A percentile compares a stretch with the other conserved stretches of the same genome.
Conservation (phyloP, 2,797 vertebrate species). For the Silurus lanzhouensis region DNA sequence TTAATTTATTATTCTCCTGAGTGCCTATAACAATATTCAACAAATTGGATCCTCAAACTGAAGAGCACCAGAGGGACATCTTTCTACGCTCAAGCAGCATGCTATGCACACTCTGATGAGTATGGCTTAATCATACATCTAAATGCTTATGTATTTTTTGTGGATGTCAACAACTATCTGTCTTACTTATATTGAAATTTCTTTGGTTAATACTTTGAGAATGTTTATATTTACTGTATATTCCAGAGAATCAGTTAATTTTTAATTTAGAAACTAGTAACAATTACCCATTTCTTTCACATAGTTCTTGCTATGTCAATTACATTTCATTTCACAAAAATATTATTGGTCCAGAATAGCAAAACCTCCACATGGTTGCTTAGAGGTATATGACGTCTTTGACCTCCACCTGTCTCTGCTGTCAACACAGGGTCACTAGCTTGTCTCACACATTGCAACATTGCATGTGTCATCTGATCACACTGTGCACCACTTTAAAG, state of each 20-base stretch:
- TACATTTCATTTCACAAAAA: conserved; percentile 1
- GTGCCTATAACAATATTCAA: no score
- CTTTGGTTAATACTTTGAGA: background rate
- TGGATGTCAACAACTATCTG: background rate
- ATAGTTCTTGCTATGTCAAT: background rate
- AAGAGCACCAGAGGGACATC: no score
- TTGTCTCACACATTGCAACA: background rate
- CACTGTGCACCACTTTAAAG: background rate
- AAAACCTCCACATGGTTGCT: background rate
- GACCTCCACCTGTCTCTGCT: conserved; percentile 8
- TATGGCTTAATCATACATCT: background rate
- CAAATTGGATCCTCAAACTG: no score
- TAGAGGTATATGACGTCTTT: background rate
- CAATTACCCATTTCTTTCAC: no score
- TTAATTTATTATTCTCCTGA: no score
- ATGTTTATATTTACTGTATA: background rate
- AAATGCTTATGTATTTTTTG: background rate
- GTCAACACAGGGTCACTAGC: conserved; percentile 6
- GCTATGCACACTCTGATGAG: background rate
- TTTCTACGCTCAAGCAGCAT: no score
- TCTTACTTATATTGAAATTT: background rate
- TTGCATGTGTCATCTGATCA: background rate
- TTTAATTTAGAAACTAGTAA: background rate
- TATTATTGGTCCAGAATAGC: background rate
- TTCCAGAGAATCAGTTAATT: background rate